phyloP scores from a whole-genome alignment of 1,140 invertebrate species.

The Sinella curviseta region DNA sequence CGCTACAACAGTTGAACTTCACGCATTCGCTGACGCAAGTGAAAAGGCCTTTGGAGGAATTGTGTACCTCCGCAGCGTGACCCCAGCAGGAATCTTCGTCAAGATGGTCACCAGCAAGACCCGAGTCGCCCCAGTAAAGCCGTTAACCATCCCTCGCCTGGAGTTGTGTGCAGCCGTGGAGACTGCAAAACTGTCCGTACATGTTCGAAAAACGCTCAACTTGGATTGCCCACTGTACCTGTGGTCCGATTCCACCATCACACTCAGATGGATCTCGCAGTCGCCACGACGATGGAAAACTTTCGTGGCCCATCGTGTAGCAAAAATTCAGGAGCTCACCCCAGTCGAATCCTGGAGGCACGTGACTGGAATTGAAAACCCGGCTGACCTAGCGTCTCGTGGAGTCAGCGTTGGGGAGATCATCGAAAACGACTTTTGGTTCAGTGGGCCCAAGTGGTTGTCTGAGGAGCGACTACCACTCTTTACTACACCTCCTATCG shows the following conservation, averaged over 20 bases:
- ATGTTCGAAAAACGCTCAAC: background rate
- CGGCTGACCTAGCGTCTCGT: slow-evolving; percentile 46
- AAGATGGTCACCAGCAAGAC: background rate
- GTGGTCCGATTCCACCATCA: too few species aligned
- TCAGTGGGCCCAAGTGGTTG: background rate
- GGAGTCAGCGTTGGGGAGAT: slow-evolving; percentile 9
- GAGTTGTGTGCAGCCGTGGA: background rate
- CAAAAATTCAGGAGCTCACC: slow-evolving; percentile 50
- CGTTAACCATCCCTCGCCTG: background rate
- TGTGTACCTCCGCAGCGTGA: background rate
- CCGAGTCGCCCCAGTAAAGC: background rate
- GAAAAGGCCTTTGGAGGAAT: background rate
- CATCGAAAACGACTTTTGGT: background rate
- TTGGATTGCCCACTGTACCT: background rate
- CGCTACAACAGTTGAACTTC: background rate
- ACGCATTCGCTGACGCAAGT: background rate
- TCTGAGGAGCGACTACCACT: background rate
- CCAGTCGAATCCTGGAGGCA: slow-evolving; percentile 47
- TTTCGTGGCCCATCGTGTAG: slow-evolving; percentile 53
- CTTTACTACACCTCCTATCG: background rate
- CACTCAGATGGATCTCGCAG: too few species aligned
- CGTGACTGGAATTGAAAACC: slow-evolving; percentile 48
- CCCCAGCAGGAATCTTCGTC: background rate
- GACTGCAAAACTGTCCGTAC: background rate
- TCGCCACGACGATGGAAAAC: too few species aligned